Evolutionary conservation across 2,888 invertebrate genomes (phyloP).

Genomic region (Ernsta delagoae): DNA sequence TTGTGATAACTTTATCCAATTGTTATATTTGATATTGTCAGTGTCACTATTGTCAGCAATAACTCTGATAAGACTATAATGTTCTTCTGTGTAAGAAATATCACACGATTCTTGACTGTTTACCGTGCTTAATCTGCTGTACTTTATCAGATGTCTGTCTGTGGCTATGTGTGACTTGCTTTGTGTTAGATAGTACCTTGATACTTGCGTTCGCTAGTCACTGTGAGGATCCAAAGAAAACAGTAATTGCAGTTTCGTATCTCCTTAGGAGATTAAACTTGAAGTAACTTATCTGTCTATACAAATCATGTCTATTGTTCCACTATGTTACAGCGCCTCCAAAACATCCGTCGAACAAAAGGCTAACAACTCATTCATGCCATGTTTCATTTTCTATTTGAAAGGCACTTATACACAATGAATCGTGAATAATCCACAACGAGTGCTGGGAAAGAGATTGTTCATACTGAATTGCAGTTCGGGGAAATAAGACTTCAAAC

Average conservation of each 20-base stretch:
- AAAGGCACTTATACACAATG: slow-evolving; percentile 72
- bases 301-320: slow-evolving; percentile 51
- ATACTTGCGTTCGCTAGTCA: slow-evolving; percentile 12
- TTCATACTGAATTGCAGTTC: slow-evolving; percentile 60
- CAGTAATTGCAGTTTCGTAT: slow-evolving; percentile 33
- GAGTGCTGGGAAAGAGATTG: slow-evolving; percentile 65
- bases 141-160: slow-evolving; percentile 13
- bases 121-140: background rate
- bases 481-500: slow-evolving; percentile 60
- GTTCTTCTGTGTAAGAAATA: slow-evolving; percentile 12
- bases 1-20: slow-evolving; percentile 22
- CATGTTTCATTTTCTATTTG: slow-evolving; percentile 69
- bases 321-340: slow-evolving; percentile 58
- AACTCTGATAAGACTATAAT: slow-evolving; percentile 24
- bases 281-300: slow-evolving; percentile 34
- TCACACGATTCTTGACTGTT: slow-evolving; percentile 8
- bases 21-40: background rate
- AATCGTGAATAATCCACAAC: slow-evolving; percentile 74
- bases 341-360: slow-evolving; percentile 71
- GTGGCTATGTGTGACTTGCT: slow-evolving; percentile 20
- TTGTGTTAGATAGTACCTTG: slow-evolving; percentile 13
- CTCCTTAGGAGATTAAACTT: slow-evolving; percentile 32
- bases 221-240: slow-evolving; percentile 25
- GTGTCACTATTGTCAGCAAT: background rate
- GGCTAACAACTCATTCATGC: slow-evolving; percentile 63